Conservation (phyloP, 2,888 invertebrate species). For the Zele albiditarsus region DNA sequence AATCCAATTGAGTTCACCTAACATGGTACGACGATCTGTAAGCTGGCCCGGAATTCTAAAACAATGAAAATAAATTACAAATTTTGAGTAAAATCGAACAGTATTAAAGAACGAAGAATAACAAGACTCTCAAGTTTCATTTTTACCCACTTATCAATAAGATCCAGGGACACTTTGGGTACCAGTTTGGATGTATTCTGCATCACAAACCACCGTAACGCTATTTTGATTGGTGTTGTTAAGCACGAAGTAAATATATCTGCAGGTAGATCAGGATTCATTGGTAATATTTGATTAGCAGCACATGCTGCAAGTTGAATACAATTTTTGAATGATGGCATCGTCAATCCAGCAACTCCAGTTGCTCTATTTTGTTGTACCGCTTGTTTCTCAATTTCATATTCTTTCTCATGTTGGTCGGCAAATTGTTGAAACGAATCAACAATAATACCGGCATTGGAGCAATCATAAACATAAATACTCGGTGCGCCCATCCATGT, state of each 20-base stretch:
- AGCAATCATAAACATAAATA: slow-evolving; percentile 99
- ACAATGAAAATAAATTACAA: slow-evolving; percentile 6
- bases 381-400: slow-evolving; percentile 74
- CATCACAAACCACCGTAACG: slow-evolving; percentile 94
- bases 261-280: slow-evolving; percentile 97
- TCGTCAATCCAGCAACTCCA: slow-evolving; percentile 63
- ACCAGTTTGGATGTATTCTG: slow-evolving; percentile 87
- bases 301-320: slow-evolving; percentile 98
- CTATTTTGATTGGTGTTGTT: slow-evolving; percentile 98
- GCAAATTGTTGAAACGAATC: slow-evolving; percentile 93
- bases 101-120: too few species aligned
- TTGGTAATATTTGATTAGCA: slow-evolving; percentile 93
- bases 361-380: slow-evolving; percentile 67
- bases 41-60: slow-evolving; percentile 94
- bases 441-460: slow-evolving; percentile 97
- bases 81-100: slow-evolving; percentile 31
- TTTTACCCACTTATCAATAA: slow-evolving; percentile 88
- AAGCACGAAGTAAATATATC: slow-evolving; percentile 98
- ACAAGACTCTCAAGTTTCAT: neutral
- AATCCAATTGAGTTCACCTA: slow-evolving; percentile 99
- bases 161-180: slow-evolving; percentile 86
- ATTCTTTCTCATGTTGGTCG: slow-evolving; percentile 90
- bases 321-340: slow-evolving; percentile 87
- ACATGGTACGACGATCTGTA: slow-evolving; percentile 95
- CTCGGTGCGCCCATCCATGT: slow-evolving; percentile 99